Conservation (phyloP, 53 echinoderm and acorn worm genomes). For the Paracentrotus lividus region DNA sequence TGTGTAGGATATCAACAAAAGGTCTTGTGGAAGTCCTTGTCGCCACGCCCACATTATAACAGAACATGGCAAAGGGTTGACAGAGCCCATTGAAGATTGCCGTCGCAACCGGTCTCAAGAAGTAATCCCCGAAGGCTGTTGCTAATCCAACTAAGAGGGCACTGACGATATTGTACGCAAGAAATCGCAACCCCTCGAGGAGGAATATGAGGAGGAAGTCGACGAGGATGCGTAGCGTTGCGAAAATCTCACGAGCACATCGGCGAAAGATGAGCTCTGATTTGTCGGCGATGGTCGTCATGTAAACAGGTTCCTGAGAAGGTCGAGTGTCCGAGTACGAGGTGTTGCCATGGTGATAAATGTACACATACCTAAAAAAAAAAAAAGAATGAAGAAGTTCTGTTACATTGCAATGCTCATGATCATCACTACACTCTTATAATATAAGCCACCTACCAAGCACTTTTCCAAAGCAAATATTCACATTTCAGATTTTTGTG, state of each 20-base stretch:
- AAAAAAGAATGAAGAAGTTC: not conserved
- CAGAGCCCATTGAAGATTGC: constrained; percentile 84
- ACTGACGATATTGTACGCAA: constrained; percentile 79
- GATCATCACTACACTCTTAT: not conserved
- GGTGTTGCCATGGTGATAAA: constrained; percentile 88
- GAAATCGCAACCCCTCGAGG: constrained; percentile 81
- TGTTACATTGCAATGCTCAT: not conserved
- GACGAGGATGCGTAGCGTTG: constrained; percentile 80
- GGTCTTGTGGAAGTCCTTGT: constrained; percentile 76
- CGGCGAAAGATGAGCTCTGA: constrained; percentile 85
- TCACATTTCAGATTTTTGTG: too few species aligned
- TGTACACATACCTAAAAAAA: constrained; percentile 83
- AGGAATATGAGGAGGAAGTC: constrained; percentile 89
- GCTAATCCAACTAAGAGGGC: constrained; percentile 82
- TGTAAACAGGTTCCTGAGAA: constrained; percentile 79
- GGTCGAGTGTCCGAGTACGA: constrained; percentile 82
- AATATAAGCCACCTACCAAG: too few species aligned
- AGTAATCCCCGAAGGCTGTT: constrained; percentile 80
- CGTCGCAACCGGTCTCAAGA: constrained; percentile 77
- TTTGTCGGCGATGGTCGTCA: constrained; percentile 88
- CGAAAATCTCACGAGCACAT: constrained; percentile 81
- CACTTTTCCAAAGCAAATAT: too few species aligned
- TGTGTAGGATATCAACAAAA: constrained; percentile 73
- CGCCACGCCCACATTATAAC: constrained; percentile 81
- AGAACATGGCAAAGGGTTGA: constrained; percentile 81